phyloP scores from a whole-genome alignment of 2,113 vertebrate genomes.

The Solenodon paradoxus region DNA sequence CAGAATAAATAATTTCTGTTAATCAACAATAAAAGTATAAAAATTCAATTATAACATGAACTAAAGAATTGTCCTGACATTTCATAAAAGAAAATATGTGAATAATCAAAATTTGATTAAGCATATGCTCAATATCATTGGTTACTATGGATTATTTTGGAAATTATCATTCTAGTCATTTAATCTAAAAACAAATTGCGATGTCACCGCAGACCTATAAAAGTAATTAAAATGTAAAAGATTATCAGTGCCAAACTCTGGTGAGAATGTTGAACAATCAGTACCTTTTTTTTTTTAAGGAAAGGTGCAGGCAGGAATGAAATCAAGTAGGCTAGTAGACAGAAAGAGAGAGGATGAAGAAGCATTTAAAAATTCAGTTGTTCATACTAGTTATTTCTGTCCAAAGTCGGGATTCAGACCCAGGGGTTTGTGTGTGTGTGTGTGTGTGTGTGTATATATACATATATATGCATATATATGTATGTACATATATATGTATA shows the following conservation, averaged over 20 bases:
- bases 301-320: background rate
- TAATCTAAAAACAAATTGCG: background rate
- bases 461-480: no score
- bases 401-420: no score
- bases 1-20: background rate
- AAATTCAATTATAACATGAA: background rate
- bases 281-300: background rate
- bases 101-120: background rate
- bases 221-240: background rate
- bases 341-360: no score
- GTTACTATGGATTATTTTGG: background rate
- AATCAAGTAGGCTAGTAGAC: no score
- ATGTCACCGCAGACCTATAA: background rate
- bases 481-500: background rate
- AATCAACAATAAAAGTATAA: background rate
- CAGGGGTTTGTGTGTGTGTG: no score
- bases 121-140: background rate
- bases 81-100: background rate
- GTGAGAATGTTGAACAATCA: background rate
- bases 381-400: no score
- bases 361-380: no score
- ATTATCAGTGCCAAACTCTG: background rate
- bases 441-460: no score
- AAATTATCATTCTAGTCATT: background rate
- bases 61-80: background rate